phyloP scores from a whole-genome alignment of 2,797 vertebrate species.

The Psittacula derbiana region DNA sequence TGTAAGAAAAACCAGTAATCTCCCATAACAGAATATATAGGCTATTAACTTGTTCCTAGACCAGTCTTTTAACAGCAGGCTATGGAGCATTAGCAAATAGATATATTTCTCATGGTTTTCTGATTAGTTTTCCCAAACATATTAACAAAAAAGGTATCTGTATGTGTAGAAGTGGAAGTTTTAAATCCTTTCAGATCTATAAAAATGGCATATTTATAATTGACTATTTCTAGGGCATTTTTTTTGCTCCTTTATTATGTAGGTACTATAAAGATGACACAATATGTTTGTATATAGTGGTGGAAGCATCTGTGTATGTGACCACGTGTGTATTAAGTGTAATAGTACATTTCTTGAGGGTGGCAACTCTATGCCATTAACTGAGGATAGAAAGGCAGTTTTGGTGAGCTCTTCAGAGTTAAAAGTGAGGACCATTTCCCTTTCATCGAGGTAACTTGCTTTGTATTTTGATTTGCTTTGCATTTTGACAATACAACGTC shows the following conservation, averaged over 20 bases:
- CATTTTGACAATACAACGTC: not conserved
- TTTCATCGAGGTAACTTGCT: not conserved
- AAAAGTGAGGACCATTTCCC: not conserved
- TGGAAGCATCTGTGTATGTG: not conserved
- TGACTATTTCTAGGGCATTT: not conserved
- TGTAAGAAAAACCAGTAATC: slow-evolving; percentile 25
- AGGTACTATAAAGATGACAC: not conserved
- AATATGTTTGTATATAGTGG: not conserved
- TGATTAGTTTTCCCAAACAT: slow-evolving; percentile 26
- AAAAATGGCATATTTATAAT: not conserved
- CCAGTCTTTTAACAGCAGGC: slow-evolving; percentile 1
- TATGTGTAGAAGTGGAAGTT: not conserved
- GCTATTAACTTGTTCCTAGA: slow-evolving; percentile 17
- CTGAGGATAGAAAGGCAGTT: not conserved
- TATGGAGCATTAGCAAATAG: not conserved
- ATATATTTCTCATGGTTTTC: not conserved
- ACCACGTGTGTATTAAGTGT: not conserved
- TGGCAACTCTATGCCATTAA: not conserved
- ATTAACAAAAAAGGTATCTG: not conserved
- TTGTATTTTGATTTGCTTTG: not conserved
- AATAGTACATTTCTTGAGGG: not conserved
- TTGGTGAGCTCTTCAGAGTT: not conserved
- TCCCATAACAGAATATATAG: not conserved
- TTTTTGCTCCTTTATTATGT: slow-evolving; percentile 8
- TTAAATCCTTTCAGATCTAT: not conserved